These are phyloP conservation scores for Amblyteles armatorius DNA, from an alignment of 2,888 invertebrate genomes.

Conservation along the genomic window DNA sequence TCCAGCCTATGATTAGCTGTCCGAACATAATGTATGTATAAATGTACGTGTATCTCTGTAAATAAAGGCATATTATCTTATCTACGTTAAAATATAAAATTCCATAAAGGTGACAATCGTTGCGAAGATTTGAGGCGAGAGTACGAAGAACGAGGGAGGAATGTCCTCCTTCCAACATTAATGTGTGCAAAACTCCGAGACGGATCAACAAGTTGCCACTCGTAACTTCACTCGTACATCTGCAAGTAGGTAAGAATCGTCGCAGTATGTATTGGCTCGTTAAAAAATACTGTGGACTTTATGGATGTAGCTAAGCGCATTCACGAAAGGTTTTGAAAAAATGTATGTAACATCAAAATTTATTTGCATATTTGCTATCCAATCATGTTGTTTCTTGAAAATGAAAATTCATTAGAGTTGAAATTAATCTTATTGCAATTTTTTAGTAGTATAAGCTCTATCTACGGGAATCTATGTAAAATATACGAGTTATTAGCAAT, in stretches of 20 bases:
- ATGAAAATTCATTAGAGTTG: slow-evolving; percentile 11
- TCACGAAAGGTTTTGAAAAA: background rate
- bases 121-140: background rate
- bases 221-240: slow-evolving; percentile 25
- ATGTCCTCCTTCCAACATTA: slow-evolving; percentile 28
- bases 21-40: slow-evolving; percentile 74
- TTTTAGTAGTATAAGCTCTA: slow-evolving; percentile 3
- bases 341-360: background rate
- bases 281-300: background rate
- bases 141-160: slow-evolving; percentile 16
- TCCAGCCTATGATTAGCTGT: slow-evolving; percentile 72
- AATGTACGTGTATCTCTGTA: slow-evolving; percentile 78
- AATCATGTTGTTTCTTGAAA: background rate
- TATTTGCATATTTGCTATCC: background rate
- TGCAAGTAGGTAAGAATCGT: slow-evolving; percentile 39
- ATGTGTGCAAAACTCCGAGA: slow-evolving; percentile 11
- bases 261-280: background rate
- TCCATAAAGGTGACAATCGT: slow-evolving; percentile 46
- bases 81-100: slow-evolving; percentile 69
- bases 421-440: slow-evolving; percentile 35
- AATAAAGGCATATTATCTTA: slow-evolving; percentile 78
- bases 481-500: slow-evolving; percentile 45
- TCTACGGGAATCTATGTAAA: slow-evolving; percentile 12
- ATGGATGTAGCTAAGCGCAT: slow-evolving; percentile 31
- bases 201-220: slow-evolving; percentile 60